Conservation (phyloP, 2,888 invertebrate genomes). For the Heliconius aoede region DNA sequence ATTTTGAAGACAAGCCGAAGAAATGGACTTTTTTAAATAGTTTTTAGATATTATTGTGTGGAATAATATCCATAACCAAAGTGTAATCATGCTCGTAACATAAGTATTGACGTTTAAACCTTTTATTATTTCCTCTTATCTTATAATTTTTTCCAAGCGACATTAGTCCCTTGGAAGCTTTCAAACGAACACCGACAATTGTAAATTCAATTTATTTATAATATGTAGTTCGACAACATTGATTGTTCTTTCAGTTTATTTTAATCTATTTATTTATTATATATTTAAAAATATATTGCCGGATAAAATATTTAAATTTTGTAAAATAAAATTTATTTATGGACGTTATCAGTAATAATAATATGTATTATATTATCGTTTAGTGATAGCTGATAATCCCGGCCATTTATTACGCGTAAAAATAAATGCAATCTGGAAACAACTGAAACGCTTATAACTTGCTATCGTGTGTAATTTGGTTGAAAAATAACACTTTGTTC, state of each 20-base stretch:
- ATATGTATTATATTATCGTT: conserved; percentile 37
- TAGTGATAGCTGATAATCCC: conserved; percentile 40
- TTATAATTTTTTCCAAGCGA: no score
- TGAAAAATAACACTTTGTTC: conserved; percentile 46
- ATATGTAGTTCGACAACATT: not conserved
- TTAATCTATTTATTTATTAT: conserved; percentile 7
- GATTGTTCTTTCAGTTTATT: conserved; percentile 1
- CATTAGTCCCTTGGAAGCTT: not conserved
- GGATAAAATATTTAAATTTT: not conserved
- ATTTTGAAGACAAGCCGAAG: no score
- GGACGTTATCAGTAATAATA: conserved; percentile 32
- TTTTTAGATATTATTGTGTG: not conserved
- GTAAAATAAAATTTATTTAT: conserved; percentile 16
- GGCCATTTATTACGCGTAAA: conserved; percentile 46
- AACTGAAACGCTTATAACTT: conserved; percentile 63
- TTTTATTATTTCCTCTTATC: no score
- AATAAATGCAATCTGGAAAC: conserved; percentile 47
- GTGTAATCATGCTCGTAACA: not conserved
- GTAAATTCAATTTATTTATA: not conserved
- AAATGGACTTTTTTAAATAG: no score
- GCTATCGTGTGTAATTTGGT: conserved; percentile 62
- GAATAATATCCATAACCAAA: not conserved
- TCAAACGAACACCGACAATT: not conserved
- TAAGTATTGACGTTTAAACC: not conserved
- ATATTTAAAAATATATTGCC: not conserved